Evolutionary conservation across 2,888 invertebrate genomes (phyloP).

Genomic region (Globia sparganii): DNA sequence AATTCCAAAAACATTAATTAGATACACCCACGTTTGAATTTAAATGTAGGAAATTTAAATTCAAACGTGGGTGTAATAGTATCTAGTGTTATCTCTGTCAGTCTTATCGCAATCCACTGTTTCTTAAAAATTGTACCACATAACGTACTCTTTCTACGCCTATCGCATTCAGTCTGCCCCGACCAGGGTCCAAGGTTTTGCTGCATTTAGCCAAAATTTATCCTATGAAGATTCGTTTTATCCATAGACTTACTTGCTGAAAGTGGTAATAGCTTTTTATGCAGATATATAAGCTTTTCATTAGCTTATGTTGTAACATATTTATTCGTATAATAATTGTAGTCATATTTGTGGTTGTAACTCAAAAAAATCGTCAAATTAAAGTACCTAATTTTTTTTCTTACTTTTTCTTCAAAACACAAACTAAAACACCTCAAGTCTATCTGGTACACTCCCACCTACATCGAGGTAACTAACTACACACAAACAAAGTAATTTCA

Average conservation of each 20-base stretch:
- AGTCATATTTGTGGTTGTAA: not conserved
- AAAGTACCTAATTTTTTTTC: no score
- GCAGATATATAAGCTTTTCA: not conserved
- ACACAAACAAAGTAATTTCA: constrained; percentile 60
- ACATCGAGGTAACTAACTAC: constrained; percentile 7
- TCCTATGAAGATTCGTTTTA: not conserved
- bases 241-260: not conserved
- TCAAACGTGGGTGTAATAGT: not conserved
- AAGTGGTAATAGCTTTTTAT: not conserved
- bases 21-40: not conserved
- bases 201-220: not conserved
- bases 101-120: not conserved
- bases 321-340: no score
- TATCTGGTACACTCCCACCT: not conserved
- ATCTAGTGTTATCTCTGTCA: not conserved
- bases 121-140: not conserved
- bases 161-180: no score
- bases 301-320: not conserved
- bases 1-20: not conserved
- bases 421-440: not conserved
- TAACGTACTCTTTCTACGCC: not conserved
- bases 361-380: not conserved
- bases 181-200: not conserved
- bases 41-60: no score
- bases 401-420: not conserved